Evolutionary conservation across 92 coral and sea anemone species (phyloP).

Genomic region (Chrysogorgia sp.): DNA sequence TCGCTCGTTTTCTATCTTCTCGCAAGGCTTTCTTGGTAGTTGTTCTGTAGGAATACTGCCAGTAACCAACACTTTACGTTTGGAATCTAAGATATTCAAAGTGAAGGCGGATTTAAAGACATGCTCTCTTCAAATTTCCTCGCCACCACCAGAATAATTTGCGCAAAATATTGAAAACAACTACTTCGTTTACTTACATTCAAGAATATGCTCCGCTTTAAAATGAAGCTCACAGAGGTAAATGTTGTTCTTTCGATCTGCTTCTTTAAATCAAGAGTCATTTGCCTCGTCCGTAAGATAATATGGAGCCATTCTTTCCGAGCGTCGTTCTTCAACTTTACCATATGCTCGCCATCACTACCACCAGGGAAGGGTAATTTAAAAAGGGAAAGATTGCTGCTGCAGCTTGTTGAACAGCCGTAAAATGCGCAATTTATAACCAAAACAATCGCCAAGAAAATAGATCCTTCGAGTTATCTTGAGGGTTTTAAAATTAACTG

Average conservation of each 20-base stretch:
- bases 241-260: background rate
- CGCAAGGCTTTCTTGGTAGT: too few relatives aligned
- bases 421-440: background rate
- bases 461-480: too few relatives aligned
- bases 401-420: slow-evolving; percentile 8
- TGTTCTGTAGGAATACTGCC: background rate
- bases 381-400: background rate
- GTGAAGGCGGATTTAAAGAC: background rate
- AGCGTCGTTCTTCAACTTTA: slow-evolving; percentile 11
- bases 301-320: slow-evolving; percentile 15
- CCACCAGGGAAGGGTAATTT: slow-evolving; percentile 1
- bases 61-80: slow-evolving; percentile 1
- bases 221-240: slow-evolving; percentile 21
- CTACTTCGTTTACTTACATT: slow-evolving; percentile 1
- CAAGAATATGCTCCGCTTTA: background rate
- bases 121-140: background rate
- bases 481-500: too few relatives aligned
- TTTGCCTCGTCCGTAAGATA: background rate
- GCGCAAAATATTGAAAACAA: slow-evolving; percentile 1
- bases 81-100: slow-evolving; percentile 1
- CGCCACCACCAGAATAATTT: background rate
- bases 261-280: background rate
- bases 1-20: too few relatives aligned
- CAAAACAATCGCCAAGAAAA: too few relatives aligned
- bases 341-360: slow-evolving; percentile 6